phyloP scores from a whole-genome alignment of 92 coral and sea anemone genomes.

The Phenganax subtilis region DNA sequence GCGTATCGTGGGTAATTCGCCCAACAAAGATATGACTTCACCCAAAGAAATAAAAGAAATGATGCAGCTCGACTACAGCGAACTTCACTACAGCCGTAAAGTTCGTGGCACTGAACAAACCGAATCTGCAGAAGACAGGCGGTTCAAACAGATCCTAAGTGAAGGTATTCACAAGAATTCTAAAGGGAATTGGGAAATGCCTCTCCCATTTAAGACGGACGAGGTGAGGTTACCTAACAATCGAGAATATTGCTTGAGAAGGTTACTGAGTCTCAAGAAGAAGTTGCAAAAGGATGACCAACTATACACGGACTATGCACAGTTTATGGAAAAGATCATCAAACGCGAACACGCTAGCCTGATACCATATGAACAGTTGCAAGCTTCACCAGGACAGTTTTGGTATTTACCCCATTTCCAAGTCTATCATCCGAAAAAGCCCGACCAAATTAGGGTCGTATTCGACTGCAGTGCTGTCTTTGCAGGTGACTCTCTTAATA shows the following conservation, averaged over 20 bases:
- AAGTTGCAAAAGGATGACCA: slow-evolving; percentile 13
- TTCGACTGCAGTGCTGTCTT: slow-evolving; percentile 22
- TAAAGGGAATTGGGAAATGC: slow-evolving; percentile 39
- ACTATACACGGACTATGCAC: slow-evolving; percentile 14
- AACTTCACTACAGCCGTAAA: slow-evolving; percentile 28
- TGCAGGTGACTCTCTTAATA: not conserved
- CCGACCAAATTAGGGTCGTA: not conserved
- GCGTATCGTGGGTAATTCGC: slow-evolving; percentile 6
- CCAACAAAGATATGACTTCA: slow-evolving; percentile 13
- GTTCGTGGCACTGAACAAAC: slow-evolving; percentile 30
- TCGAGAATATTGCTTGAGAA: slow-evolving; percentile 12
- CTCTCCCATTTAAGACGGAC: slow-evolving; percentile 40
- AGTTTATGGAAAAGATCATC: slow-evolving; percentile 29
- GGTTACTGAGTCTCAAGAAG: slow-evolving; percentile 12
- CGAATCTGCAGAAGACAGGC: slow-evolving; percentile 29
- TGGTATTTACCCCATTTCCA: slow-evolving; percentile 20
- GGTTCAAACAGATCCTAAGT: slow-evolving; percentile 27
- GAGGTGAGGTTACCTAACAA: slow-evolving; percentile 26
- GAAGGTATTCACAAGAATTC: slow-evolving; percentile 34
- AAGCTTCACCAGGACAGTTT: not conserved
- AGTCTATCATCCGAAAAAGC: slow-evolving; percentile 16
- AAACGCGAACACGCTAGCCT: slow-evolving; percentile 15
- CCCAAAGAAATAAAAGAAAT: slow-evolving; percentile 28
- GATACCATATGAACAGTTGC: slow-evolving; percentile 34
- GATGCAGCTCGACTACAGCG: slow-evolving; percentile 36